Conservation (phyloP, 2,797 vertebrate genomes). For the Rhinella marina region DNA sequence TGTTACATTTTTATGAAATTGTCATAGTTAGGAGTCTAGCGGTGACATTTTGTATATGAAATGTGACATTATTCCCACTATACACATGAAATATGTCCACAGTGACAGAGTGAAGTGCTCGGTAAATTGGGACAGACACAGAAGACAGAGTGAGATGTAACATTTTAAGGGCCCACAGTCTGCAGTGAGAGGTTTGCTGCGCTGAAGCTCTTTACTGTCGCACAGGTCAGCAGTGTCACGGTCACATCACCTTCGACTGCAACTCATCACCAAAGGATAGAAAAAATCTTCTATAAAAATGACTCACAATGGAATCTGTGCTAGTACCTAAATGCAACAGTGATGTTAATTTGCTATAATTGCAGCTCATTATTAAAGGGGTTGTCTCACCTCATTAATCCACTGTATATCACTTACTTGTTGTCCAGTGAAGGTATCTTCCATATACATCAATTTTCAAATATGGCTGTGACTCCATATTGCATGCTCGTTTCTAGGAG, state of each 20-base stretch:
- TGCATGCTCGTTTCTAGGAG: too few relatives aligned
- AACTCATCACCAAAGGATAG: background rate
- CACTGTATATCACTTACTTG: too few relatives aligned
- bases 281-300: background rate
- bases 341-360: conserved; percentile 39
- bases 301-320: background rate
- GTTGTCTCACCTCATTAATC: too few relatives aligned
- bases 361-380: conserved; percentile 5
- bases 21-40: conserved; percentile 19
- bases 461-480: too few relatives aligned
- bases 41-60: conserved; percentile 38
- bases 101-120: conserved; percentile 29
- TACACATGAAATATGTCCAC: conserved; percentile 29
- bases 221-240: background rate
- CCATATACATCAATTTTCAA: too few relatives aligned
- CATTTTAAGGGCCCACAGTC: background rate
- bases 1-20: conserved; percentile 37
- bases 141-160: conserved; percentile 42
- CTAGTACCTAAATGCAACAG: background rate
- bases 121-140: conserved; percentile 23
- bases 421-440: too few relatives aligned
- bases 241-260: background rate
- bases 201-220: conserved; percentile 13
- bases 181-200: background rate
- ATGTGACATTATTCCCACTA: conserved; percentile 42